These are phyloP conservation scores for Pempheris klunzingeri DNA, from an alignment of 2,797 vertebrate species.

Conservation along the genomic window DNA sequence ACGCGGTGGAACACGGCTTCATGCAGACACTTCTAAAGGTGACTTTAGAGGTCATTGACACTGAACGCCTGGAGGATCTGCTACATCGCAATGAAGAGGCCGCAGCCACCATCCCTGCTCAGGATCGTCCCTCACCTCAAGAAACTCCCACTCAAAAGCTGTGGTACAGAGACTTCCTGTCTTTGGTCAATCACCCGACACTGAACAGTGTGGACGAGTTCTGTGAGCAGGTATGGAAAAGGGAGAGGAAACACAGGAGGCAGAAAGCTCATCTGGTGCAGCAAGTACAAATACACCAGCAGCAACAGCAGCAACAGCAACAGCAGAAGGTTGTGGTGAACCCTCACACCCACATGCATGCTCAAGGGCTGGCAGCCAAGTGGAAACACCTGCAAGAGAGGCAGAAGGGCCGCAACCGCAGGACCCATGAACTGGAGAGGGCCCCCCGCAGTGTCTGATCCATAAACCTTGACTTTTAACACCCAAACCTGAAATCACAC, in stretches of 20 bases:
- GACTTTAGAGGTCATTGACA: slow-evolving; percentile 94
- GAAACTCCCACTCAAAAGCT: slow-evolving; percentile 92
- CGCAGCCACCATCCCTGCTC: slow-evolving; percentile 74
- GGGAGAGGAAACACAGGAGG: slow-evolving; percentile 93
- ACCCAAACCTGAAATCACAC: slow-evolving; percentile 54
- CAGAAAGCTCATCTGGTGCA: slow-evolving; percentile 89
- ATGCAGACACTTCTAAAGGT: slow-evolving; percentile 96
- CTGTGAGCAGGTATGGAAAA: slow-evolving; percentile 99
- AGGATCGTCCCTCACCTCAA: slow-evolving; percentile 84
- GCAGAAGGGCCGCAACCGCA: slow-evolving; percentile 98
- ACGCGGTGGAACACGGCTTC: slow-evolving; percentile 97
- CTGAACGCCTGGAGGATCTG: slow-evolving; percentile 92
- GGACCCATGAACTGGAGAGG: slow-evolving; percentile 99
- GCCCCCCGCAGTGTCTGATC: slow-evolving; percentile 97
- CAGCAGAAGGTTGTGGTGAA: slow-evolving; percentile 67
- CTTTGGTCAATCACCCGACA: slow-evolving; percentile 96
- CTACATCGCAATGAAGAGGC: slow-evolving; percentile 90
- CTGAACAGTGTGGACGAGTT: slow-evolving; percentile 98
- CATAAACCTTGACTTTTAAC: slow-evolving; percentile 47
- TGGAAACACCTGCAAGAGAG: slow-evolving; percentile 99
- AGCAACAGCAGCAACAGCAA: slow-evolving; percentile 64
- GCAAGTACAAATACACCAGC: slow-evolving; percentile 77
- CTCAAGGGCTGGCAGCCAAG: slow-evolving; percentile 86
- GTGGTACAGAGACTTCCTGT: slow-evolving; percentile 99
- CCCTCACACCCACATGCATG: slow-evolving; percentile 70